Evolutionary conservation across 2,888 invertebrate species (phyloP), one percentile per base, ranked within the genome.

Genomic region (Operophtera brumata): DNA sequence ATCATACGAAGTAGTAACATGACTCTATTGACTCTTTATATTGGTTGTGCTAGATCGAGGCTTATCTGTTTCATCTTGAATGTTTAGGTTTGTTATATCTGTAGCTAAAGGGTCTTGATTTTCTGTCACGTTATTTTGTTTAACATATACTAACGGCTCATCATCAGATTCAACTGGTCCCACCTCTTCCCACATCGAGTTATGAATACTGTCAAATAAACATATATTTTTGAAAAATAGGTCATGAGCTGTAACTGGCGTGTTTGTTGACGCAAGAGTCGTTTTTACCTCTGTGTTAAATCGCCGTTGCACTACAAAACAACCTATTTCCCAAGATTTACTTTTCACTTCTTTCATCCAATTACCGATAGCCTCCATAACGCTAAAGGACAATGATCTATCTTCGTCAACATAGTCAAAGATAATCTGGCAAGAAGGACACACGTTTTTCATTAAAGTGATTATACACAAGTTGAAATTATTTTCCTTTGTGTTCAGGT

Each of bases 301-400:
- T 0, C 7, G 10, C 35, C 34, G n/a, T 35, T 52, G 51, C 2
- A 52, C 20, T 12, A 46, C 4, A 28, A 35, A 45, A 20, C 51
- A 52, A 5, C 51, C 51, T 28, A 52, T 10, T 20, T 52, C 44
- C 45, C 40, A 52, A 1, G 28, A 14, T 4, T 9, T 26, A 6
- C 40, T 41, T 0, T 45, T 10, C 1, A n/a, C 11, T 11, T 34
- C 41, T 12, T 9, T 46, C 40, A 46, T 40, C 51, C 51, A 52
- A 20, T 4, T 6, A 30, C 34, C 41, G 1, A 52, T 28, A 10
- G 12, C 35, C 9, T 28, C 20, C 13, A 52, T 9, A 9, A 52
- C 46, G 26, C 12, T 20, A 12, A 8, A 10, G 1, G 7, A 9
- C 3, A 26, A 0, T 6, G 0, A 2, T 5, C 11, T 3, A 2